These are phyloP conservation scores for Mormyrus iriodes DNA, from an alignment of 2,113 vertebrate species.

Conservation along the genomic window DNA sequence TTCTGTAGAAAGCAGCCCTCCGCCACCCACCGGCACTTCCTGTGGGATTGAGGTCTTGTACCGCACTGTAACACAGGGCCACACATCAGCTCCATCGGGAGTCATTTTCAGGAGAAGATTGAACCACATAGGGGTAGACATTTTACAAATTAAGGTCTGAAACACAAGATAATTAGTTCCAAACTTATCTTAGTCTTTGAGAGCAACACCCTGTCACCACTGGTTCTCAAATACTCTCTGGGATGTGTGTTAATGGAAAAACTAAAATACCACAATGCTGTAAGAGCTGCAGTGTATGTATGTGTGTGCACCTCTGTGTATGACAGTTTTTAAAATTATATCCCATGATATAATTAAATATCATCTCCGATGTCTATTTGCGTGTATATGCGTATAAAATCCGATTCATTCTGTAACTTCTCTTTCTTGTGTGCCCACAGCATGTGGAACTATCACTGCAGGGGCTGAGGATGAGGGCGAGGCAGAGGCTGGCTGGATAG, in stretches of 20 bases:
- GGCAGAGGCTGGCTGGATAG: constrained; percentile 74
- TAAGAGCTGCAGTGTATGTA: not conserved
- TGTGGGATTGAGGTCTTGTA: not conserved
- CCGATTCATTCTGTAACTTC: not conserved
- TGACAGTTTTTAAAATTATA: not conserved
- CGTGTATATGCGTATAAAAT: not conserved
- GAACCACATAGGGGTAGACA: not conserved
- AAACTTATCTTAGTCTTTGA: constrained; percentile 15
- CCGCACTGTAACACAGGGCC: not conserved
- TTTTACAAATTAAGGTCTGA: constrained; percentile 9
- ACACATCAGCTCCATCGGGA: not conserved
- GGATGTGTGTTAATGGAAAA: not conserved
- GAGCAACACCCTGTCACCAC: not conserved
- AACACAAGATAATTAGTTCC: constrained; percentile 13
- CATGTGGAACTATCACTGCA: constrained; percentile 59
- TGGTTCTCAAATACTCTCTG: not conserved
- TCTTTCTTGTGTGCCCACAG: constrained; percentile 40
- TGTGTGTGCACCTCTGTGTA: not conserved
- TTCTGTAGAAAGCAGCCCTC: not conserved
- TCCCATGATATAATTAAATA: not conserved
- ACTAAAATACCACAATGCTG: not conserved
- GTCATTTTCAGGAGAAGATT: not conserved
- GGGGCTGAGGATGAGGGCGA: constrained; percentile 71
- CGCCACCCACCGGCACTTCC: not conserved
- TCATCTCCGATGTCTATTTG: not conserved